Conservation (phyloP, 2,113 vertebrate species). For the Thalassoma bifasciatum region DNA sequence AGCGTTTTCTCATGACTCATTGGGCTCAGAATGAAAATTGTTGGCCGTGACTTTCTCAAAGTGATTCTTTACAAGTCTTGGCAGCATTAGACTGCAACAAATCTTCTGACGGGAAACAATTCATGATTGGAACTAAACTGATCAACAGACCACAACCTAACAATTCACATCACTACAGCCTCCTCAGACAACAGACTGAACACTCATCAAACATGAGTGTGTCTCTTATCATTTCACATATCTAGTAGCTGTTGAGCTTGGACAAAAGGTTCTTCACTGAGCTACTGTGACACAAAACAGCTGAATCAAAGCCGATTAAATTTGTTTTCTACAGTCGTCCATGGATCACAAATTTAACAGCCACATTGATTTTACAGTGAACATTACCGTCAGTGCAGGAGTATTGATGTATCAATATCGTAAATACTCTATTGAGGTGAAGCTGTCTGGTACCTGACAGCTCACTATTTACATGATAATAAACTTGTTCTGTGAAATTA, state of each 20-base stretch:
- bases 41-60: background rate
- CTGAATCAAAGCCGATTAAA: conserved; percentile 6
- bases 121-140: background rate
- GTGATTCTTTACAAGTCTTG: conserved; percentile 7
- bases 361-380: conserved; percentile 29
- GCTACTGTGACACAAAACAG: background rate
- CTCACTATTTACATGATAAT: background rate
- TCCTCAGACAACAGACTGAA: background rate
- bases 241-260: background rate
- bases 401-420: conserved; percentile 4
- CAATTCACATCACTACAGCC: background rate
- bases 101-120: background rate
- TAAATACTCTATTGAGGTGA: background rate
- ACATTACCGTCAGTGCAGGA: background rate
- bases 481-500: background rate
- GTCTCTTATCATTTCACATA: background rate
- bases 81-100: background rate
- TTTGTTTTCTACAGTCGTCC: too few relatives aligned
- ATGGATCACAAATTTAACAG: conserved; percentile 1
- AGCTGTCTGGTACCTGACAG: background rate
- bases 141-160: background rate
- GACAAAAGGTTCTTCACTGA: background rate
- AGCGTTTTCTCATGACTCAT: background rate
- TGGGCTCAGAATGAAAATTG: background rate
- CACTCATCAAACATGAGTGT: background rate